Percentiles rank a stretch among this genome's conserved stretches.
phyloP scores from a whole-genome alignment of 2,888 invertebrate genomes.

The Brachyptera risi region DNA sequence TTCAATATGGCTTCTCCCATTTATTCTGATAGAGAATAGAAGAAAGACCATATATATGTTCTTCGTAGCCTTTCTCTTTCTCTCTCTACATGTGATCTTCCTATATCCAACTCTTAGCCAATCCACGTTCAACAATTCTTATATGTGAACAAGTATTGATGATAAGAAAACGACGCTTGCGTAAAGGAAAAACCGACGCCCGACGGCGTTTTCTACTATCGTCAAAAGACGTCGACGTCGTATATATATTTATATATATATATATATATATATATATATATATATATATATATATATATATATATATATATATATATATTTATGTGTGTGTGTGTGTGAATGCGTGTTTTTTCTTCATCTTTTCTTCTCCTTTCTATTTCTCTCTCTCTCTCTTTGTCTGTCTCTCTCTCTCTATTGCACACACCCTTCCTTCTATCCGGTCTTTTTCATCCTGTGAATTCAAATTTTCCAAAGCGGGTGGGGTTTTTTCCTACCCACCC shows the following conservation, averaged over 20 bases:
- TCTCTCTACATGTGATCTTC: too few species aligned
- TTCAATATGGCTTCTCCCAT: background rate
- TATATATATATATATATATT: too few species aligned
- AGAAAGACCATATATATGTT: too few species aligned
- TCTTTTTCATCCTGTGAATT: conserved; percentile 17
- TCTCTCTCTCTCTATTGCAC: background rate
- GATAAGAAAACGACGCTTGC: conserved; percentile 1
- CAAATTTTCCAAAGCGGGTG: conserved; percentile 2
- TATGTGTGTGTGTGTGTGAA: too few species aligned
- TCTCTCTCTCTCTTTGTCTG: background rate
- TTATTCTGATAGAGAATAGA: background rate
- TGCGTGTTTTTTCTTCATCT: background rate
- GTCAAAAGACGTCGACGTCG: background rate
- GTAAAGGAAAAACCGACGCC: background rate
- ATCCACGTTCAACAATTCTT: background rate
- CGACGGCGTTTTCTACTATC: background rate
- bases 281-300: too few species aligned
- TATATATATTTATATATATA: too few species aligned
- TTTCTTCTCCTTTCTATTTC: background rate
- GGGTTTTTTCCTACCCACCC: background rate
- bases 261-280: too few species aligned
- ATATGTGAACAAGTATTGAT: conserved; percentile 18
- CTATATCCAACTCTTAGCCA: background rate
- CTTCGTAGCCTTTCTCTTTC: background rate
- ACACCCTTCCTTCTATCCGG: background rate